phyloP scores from a whole-genome alignment of 1,140 invertebrate species.

The Laupala kohalensis region DNA sequence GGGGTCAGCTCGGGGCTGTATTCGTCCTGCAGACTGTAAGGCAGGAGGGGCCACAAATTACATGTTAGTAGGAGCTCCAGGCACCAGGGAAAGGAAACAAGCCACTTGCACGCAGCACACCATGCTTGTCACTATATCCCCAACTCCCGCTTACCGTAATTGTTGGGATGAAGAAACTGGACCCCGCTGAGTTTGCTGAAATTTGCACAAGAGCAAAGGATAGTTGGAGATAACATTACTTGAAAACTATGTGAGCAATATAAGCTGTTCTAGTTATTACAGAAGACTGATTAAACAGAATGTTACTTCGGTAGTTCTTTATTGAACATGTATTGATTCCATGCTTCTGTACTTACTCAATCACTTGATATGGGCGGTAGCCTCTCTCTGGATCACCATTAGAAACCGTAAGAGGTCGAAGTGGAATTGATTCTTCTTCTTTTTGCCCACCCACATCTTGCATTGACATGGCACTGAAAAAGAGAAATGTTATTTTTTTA shows the following conservation, averaged over 20 bases:
- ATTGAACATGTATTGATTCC: too few relatives aligned
- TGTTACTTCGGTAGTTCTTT: too few relatives aligned
- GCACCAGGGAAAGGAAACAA: too few relatives aligned
- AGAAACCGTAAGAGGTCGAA: conserved; percentile 47
- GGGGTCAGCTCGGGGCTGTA: conserved; percentile 37
- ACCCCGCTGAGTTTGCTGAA: conserved; percentile 37
- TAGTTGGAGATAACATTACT: too few relatives aligned
- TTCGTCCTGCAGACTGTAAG: conserved; percentile 37
- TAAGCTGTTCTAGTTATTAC: too few relatives aligned
- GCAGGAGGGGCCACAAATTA: conserved; percentile 9
- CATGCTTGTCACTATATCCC: not conserved
- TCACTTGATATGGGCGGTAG: conserved; percentile 38
- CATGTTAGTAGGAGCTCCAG: too few relatives aligned
- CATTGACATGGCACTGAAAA: conserved; percentile 19
- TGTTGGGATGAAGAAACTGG: conserved; percentile 37
- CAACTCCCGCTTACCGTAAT: conserved; percentile 17
- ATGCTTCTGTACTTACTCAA: conserved; percentile 46
- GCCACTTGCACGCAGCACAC: conserved; percentile 7
- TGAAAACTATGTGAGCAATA: too few relatives aligned
- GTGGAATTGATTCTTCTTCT: conserved; percentile 55
- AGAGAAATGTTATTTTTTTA: not conserved
- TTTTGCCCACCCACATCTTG: conserved; percentile 18
- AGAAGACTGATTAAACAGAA: too few relatives aligned
- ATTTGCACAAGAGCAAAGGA: conserved; percentile 17
- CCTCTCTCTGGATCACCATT: conserved; percentile 48